A percentile compares a stretch with the other conserved stretches of the same genome.
These are phyloP conservation scores for Stratiomys singularior DNA, from an alignment of 2,888 invertebrate species.

Conservation along the genomic window DNA sequence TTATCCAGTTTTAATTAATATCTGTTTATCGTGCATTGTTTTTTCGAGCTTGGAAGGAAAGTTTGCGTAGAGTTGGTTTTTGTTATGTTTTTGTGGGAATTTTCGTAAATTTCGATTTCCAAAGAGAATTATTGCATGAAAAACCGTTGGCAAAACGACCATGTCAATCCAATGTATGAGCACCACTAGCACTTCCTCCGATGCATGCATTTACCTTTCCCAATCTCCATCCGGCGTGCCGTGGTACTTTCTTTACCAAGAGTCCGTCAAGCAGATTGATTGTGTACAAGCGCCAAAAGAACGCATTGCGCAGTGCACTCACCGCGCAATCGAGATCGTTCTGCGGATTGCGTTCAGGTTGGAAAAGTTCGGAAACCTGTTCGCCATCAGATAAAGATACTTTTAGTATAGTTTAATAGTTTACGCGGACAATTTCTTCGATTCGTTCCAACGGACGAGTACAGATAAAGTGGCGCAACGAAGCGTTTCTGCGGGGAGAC, in stretches of 20 bases:
- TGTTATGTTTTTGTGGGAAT: no score
- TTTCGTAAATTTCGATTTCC: no score
- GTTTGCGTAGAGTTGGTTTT: no score
- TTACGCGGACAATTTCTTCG: slow-evolving; percentile 41
- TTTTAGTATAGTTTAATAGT: slow-evolving; percentile 40
- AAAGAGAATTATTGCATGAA: no score
- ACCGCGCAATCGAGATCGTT: slow-evolving; percentile 14
- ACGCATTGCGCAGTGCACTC: slow-evolving; percentile 17
- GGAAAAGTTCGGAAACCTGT: slow-evolving; percentile 32
- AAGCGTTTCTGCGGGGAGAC: neutral
- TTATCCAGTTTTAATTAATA: no score
- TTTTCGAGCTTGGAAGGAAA: no score
- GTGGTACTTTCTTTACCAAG: neutral
- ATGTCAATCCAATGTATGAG: neutral
- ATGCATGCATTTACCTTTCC: neutral
- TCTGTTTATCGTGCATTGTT: no score
- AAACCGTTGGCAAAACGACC: no score
- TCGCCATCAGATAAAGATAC: slow-evolving; percentile 32
- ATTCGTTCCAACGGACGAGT: neutral
- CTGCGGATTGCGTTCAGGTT: neutral
- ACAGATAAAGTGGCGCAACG: neutral
- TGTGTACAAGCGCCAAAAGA: neutral
- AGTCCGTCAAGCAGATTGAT: neutral
- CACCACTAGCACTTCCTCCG: neutral
- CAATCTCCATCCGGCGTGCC: neutral